phyloP scores from a whole-genome alignment of 2,888 invertebrate genomes.

The Clepsis dumicolana region DNA sequence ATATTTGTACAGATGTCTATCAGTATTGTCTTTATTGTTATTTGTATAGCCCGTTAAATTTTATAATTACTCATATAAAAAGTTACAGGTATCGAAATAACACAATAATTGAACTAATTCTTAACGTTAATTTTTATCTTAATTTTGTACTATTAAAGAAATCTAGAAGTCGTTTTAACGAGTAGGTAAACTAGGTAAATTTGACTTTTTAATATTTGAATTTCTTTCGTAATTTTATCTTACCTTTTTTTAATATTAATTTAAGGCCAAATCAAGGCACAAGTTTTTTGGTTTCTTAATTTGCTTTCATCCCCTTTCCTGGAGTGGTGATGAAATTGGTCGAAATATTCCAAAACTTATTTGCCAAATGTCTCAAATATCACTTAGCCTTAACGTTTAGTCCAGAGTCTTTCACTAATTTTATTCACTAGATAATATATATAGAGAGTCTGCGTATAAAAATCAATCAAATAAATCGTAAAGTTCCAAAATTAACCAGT shows the following conservation, averaged over 20 bases:
- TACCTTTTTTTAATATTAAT: conserved; percentile 83
- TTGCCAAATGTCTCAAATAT: conserved; percentile 81
- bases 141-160: conserved; percentile 86
- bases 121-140: conserved; percentile 82
- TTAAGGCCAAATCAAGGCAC: conserved; percentile 87
- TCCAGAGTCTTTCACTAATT: conserved; percentile 83
- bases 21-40: conserved; percentile 63
- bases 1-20: conserved; percentile 61
- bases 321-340: conserved; percentile 82
- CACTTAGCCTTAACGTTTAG: conserved; percentile 80
- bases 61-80: conserved; percentile 79
- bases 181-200: conserved; percentile 82
- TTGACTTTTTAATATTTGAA: conserved; percentile 72
- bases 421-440: conserved; percentile 78
- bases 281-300: conserved; percentile 67
- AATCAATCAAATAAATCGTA: conserved; percentile 80
- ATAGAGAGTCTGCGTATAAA: conserved; percentile 84
- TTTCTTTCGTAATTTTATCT: conserved; percentile 78
- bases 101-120: conserved; percentile 82
- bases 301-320: conserved; percentile 76
- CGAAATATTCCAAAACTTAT: conserved; percentile 79
- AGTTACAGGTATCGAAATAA: conserved; percentile 83
- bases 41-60: conserved; percentile 71
- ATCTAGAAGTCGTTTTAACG: conserved; percentile 82
- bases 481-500: conserved; percentile 86